Evolutionary conservation across 2,797 vertebrate species (phyloP).

Genomic region (Perodicticus potto): DNA sequence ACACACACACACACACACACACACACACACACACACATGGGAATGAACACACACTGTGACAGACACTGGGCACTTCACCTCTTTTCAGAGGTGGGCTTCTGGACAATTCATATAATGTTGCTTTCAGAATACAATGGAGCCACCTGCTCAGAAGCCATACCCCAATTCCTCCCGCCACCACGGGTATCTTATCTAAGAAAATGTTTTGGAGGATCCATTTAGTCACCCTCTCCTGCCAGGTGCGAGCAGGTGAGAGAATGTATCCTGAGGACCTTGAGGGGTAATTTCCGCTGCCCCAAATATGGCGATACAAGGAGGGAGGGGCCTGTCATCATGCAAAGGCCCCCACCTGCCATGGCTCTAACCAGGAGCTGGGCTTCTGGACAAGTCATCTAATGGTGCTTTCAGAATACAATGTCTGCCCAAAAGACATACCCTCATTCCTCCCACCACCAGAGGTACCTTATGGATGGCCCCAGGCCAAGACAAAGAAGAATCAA

Average conservation of each 20-base stretch:
- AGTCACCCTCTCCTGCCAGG: neutral
- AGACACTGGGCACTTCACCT: accelerated
- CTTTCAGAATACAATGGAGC: neutral
- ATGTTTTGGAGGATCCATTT: neutral
- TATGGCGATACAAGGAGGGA: neutral
- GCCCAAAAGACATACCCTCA: neutral
- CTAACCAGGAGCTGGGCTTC: neutral
- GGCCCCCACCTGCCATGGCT: neutral
- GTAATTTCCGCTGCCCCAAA: neutral
- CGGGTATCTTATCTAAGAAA: neutral
- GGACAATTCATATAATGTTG: too few species aligned
- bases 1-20: too few species aligned
- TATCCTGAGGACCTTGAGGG: neutral
- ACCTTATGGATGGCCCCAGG: neutral
- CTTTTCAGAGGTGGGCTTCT: neutral
- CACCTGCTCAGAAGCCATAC: neutral
- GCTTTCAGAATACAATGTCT: neutral
- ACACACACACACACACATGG: too few species aligned
- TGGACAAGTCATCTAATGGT: too few species aligned
- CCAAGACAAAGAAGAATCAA: neutral
- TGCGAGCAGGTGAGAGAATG: too few species aligned
- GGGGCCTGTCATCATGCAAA: neutral
- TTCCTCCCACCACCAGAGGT: neutral
- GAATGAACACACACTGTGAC: too few species aligned
- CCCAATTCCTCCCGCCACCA: too few species aligned